phyloP scores from a whole-genome alignment of 2,888 invertebrate species.

The Tachina lurida region DNA sequence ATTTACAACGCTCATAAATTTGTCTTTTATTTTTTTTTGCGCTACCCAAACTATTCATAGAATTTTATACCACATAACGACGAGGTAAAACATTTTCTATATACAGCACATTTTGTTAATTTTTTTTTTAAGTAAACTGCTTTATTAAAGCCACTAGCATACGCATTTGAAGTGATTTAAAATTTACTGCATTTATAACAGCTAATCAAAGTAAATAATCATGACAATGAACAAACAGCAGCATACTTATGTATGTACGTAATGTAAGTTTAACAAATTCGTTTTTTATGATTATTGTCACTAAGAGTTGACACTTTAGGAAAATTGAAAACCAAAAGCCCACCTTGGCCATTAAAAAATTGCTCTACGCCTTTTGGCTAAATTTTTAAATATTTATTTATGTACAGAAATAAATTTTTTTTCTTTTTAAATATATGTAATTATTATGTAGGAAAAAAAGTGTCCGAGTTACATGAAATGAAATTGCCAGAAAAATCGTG shows the following conservation, averaged over 20 bases:
- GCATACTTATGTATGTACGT: neutral
- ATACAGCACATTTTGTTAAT: constrained; percentile 20
- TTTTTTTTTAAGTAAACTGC: constrained; percentile 26
- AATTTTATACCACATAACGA: constrained; percentile 39
- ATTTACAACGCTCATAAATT: constrained; percentile 68
- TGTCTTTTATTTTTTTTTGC: constrained; percentile 48
- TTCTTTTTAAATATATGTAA: constrained; percentile 27
- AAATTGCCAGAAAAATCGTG: constrained; percentile 60
- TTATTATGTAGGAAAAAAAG: constrained; percentile 24
- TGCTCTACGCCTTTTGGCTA: constrained; percentile 53
- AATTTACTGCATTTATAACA: constrained; percentile 52
- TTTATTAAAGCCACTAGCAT: constrained; percentile 50
- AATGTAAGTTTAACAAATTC: constrained; percentile 63
- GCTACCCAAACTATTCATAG: constrained; percentile 23
- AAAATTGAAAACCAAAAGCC: constrained; percentile 67
- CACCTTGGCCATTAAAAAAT: constrained; percentile 61
- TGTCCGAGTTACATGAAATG: neutral
- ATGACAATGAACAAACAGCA: constrained; percentile 66
- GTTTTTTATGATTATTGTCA: constrained; percentile 70
- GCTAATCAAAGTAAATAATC: constrained; percentile 70
- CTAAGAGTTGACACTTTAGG: constrained; percentile 69
- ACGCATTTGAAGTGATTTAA: constrained; percentile 59
- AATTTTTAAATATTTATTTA: constrained; percentile 6
- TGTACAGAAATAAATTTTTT: neutral
- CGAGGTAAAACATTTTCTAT: constrained; percentile 63